phyloP scores from a whole-genome alignment of 2,797 vertebrate genomes.

The Cheirogaleus major region DNA sequence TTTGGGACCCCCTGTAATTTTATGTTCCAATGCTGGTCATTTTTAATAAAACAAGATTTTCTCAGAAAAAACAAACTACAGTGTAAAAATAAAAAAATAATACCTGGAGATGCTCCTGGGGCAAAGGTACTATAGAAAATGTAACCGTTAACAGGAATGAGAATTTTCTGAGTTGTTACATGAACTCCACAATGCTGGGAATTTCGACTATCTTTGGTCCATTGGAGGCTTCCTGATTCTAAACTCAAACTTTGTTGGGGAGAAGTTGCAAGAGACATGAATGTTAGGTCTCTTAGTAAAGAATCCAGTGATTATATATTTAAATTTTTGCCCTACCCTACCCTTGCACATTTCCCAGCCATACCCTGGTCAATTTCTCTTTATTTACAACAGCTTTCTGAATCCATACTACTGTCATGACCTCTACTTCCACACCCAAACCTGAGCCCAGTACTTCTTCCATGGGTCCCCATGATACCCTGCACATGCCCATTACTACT shows the following conservation, averaged over 20 bases:
- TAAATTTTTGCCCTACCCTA: too few relatives aligned
- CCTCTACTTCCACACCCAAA: not conserved
- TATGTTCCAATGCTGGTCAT: not conserved
- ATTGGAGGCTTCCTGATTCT: not conserved
- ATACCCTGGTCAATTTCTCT: not conserved
- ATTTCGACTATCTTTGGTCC: not conserved
- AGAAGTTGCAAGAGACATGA: not conserved
- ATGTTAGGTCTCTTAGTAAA: not conserved
- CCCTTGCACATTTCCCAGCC: not conserved
- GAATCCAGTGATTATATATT: not conserved
- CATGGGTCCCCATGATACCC: not conserved
- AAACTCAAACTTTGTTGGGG: not conserved
- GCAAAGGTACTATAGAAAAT: not conserved
- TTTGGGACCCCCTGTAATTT: not conserved
- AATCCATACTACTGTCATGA: accelerated
- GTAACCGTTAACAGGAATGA: accelerated
- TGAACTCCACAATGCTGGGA: not conserved
- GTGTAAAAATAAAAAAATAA: not conserved
- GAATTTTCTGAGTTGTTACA: not conserved
- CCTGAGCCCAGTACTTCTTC: not conserved
- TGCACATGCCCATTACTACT: not conserved
- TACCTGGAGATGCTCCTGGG: not conserved
- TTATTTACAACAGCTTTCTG: not conserved
- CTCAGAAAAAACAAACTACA: not conserved
- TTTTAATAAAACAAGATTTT: not conserved